Evolutionary conservation across 1,140 invertebrate species (phyloP), one percentile per base, ranked within the genome.

Genomic region (Muscidifurax raptorellus): DNA sequence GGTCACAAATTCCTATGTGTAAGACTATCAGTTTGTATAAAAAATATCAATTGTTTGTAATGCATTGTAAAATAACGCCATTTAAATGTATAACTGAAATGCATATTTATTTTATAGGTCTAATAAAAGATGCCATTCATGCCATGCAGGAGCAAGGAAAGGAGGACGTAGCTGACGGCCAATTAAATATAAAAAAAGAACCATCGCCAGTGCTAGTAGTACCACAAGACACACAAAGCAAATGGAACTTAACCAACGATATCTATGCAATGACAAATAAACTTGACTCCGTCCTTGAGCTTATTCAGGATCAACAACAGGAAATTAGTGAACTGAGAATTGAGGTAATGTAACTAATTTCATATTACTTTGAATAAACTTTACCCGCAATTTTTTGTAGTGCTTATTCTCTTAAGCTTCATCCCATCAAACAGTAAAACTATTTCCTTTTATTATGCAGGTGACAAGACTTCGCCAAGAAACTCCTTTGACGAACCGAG

Each of bases 1-100:
- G 94, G 94, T 91, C 91, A 6, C 92, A 93, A 88, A 92, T 94
- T 71, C 93, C 93, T 4, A 91, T 93, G 67, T 85, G 84, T 85
- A 72, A 82, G 87, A 40, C 36, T 59, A 59, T 59, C 52, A 22
- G 2, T 15, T 2, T 59, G 13, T 59, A 15, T 59, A 2, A 67
- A 67, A 25, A 67, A 27, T 67, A 10, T 25, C 13, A 5, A 40
- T 10, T 40, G 10, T 6, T 40, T 40, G 40, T n/a, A n/a, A 40
- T 40, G 40, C 40, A 40, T n/a, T 40, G 47, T 52, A 18, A 22
- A 52, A 52, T 52, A 22, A 18, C 18, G 13, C 1, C 18, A 52
- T 52, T 12, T 52, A 4, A 52, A 47, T 40, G 36, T 40, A 9
- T 40, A 40, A 40, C 10, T 40, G 9, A 36, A 18, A 18, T 64